Percentiles rank a stretch among this genome's conserved stretches.
Evolutionary conservation across 2,888 invertebrate genomes (phyloP).

Genomic region (Rhagophthalmus giganteus): DNA sequence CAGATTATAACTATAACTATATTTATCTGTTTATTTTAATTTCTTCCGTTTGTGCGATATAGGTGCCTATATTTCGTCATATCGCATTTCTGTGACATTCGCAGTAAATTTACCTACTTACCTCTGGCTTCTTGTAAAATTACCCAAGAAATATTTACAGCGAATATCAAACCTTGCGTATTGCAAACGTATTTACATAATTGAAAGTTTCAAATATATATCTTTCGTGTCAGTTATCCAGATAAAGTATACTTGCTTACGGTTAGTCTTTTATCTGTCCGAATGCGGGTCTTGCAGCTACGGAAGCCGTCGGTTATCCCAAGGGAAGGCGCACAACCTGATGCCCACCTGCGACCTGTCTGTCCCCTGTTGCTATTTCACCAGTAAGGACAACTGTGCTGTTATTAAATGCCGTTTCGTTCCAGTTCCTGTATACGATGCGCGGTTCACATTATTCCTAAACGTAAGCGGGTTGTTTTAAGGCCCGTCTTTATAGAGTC

Average conservation of each 20-base stretch:
- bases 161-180: too few species aligned
- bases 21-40: background rate
- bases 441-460: slow-evolving; percentile 18
- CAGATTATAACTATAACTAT: too few species aligned
- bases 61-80: too few species aligned
- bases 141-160: too few species aligned
- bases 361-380: slow-evolving; percentile 34
- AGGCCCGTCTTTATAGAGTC: slow-evolving; percentile 32
- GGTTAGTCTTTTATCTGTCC: slow-evolving; percentile 12
- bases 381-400: slow-evolving; percentile 36
- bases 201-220: background rate
- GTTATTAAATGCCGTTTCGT: slow-evolving; percentile 27
- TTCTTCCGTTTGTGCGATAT: background rate
- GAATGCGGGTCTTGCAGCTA: slow-evolving; percentile 14
- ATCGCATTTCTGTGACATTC: too few species aligned
- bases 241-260: slow-evolving; percentile 8
- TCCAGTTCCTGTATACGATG: slow-evolving; percentile 23
- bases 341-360: slow-evolving; percentile 39
- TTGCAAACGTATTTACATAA: background rate
- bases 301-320: slow-evolving; percentile 29
- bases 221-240: slow-evolving; percentile 1
- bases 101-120: too few species aligned
- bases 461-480: slow-evolving; percentile 17
- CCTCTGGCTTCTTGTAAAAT: too few species aligned
- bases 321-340: slow-evolving; percentile 39